These are phyloP conservation scores for Drosophila oshimai DNA, from an alignment of 1,140 invertebrate genomes.

Conservation along the genomic window DNA sequence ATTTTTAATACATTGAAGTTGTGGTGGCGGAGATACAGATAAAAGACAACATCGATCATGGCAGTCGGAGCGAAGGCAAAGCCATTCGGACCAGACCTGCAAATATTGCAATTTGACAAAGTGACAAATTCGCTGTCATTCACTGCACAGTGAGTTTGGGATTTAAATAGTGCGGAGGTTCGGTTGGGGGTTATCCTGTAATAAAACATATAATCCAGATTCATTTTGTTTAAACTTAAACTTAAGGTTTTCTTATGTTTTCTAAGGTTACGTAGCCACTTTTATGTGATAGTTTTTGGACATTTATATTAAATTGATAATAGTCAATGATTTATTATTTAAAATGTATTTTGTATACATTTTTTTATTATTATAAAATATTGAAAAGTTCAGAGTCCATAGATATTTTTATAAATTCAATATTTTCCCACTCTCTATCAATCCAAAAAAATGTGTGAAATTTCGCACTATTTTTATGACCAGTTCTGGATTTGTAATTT, in stretches of 20 bases:
- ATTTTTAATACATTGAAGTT: constrained; percentile 30
- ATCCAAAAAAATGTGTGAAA: neutral
- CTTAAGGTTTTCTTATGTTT: too few relatives aligned
- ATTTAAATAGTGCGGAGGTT: neutral
- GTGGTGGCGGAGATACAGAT: neutral
- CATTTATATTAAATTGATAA: too few relatives aligned
- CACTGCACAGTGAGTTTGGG: neutral
- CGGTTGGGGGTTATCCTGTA: neutral
- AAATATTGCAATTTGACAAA: constrained; percentile 46
- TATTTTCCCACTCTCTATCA: neutral
- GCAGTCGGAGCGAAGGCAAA: neutral
- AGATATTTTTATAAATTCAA: neutral
- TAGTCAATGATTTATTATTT: too few relatives aligned
- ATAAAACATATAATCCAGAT: neutral
- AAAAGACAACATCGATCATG: constrained; percentile 47
- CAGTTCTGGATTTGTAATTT: neutral
- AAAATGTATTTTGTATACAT: too few relatives aligned
- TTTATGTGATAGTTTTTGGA: too few relatives aligned
- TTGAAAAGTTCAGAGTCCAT: too few relatives aligned
- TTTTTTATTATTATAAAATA: too few relatives aligned
- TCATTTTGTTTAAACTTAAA: too few relatives aligned
- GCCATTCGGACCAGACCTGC: neutral
- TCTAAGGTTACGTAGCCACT: too few relatives aligned
- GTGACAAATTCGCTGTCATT: constrained; percentile 57
- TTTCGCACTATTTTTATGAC: neutral